A percentile compares a stretch with the other conserved stretches of the same genome.
These are phyloP conservation scores for Percopsis transmontana DNA, from an alignment of 2,113 vertebrate species.

Conservation along the genomic window DNA sequence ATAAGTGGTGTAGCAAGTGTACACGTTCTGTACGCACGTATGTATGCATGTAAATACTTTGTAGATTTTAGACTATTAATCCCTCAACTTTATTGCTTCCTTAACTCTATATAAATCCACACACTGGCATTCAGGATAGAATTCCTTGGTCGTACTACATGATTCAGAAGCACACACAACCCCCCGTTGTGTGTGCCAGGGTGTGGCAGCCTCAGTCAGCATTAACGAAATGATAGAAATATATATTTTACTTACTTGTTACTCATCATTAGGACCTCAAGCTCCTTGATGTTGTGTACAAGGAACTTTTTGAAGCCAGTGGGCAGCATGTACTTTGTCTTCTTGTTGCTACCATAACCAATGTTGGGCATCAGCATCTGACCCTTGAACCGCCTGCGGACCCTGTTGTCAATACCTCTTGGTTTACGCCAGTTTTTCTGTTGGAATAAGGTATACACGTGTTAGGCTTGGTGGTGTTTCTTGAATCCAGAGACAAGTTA, in stretches of 20 bases:
- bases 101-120: no score
- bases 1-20: no score
- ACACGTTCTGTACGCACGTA: no score
- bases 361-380: slow-evolving; percentile 99
- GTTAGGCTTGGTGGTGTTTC: not conserved
- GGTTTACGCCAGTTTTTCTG: slow-evolving; percentile 96
- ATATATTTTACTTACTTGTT: slow-evolving; percentile 86
- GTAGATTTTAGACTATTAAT: no score
- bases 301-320: slow-evolving; percentile 95
- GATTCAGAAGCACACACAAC: no score
- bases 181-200: no score
- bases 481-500: not conserved
- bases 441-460: not conserved
- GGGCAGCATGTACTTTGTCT: slow-evolving; percentile 97
- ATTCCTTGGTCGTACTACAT: no score
- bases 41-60: no score
- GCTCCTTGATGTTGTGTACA: slow-evolving; percentile 95
- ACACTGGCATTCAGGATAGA: no score
- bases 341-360: slow-evolving; percentile 96
- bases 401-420: slow-evolving; percentile 96
- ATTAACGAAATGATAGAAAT: no score
- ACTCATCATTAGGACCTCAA: slow-evolving; percentile 97
- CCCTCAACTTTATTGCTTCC: no score
- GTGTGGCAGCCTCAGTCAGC: no score
- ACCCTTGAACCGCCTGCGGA: slow-evolving; percentile 95